Evolutionary conservation across 2,888 invertebrate species (phyloP), one percentile per base, ranked within the genome.

Genomic region (Hedya salicella): DNA sequence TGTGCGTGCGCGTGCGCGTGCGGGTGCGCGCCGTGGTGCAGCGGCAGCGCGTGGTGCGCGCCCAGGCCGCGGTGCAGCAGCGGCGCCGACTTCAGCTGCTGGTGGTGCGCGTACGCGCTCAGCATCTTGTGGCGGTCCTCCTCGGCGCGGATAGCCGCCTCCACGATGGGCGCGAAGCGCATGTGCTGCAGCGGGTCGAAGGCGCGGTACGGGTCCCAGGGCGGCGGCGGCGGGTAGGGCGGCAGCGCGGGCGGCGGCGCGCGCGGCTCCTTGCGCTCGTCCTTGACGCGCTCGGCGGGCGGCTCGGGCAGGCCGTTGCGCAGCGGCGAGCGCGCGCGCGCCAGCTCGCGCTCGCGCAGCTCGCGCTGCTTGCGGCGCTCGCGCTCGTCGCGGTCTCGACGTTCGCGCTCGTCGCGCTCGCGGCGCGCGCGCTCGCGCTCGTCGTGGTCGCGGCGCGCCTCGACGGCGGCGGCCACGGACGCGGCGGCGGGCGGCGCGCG

Each of bases 101-200:
- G 95, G 73, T 94, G 92, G 65, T 93, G 94, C 65, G 94, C 94
- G 87, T 96, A 96, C 70, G 95, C 94, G 73, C 94, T 94, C 79
- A 95, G 94, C 79, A 96, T 94, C 86, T 96, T 96, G 46, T 95
- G 95, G 68, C 96, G 94, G 83, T 96, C 95, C 76, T 96, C 96
- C 80, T 96, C 96, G 50, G 95, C 95, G 62, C 96, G 93, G 80
- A 95, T 94, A 17, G 96, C 96, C 13, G 95, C 96, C 75, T 96
- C 96, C 91, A 97, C 95, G 36, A 97, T 89, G 17, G 96, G 96
- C 82, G 96, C 96, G 83, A 96, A 96, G 62, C 96, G 94, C 83
- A 95, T 89, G 82, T 92, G 91, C 75, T 91, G 91, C 71, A 96
- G 93, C 44, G 95, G 95, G 80, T 95, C 95, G 84, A 95, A 96